Evolutionary conservation across 1,140 invertebrate genomes (phyloP).

Genomic region (Sweltsa coloradensis): DNA sequence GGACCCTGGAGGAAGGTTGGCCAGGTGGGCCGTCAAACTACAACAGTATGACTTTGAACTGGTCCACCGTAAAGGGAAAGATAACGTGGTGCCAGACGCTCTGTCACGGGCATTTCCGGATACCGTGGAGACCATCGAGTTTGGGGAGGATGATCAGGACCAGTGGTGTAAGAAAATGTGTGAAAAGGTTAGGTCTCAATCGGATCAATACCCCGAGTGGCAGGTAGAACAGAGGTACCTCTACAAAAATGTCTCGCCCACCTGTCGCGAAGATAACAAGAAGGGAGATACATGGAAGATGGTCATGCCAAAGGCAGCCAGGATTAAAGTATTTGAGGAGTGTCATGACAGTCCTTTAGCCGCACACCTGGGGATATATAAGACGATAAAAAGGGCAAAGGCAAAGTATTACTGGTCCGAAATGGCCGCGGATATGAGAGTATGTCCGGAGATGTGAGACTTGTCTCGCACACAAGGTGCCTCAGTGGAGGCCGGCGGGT

Average conservation of each 20-base stretch:
- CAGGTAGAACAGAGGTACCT: not conserved
- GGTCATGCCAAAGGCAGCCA: not conserved
- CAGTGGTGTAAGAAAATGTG: constrained; percentile 2
- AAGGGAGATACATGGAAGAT: not conserved
- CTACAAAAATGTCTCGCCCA: constrained; percentile 12
- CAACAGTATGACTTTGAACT: constrained; percentile 27
- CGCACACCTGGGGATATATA: not conserved
- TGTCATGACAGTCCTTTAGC: no score
- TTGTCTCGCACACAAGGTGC: constrained; percentile 23
- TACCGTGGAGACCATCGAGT: not conserved
- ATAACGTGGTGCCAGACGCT: constrained; percentile 25
- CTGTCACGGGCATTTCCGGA: constrained; percentile 21
- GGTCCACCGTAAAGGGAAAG: constrained; percentile 23
- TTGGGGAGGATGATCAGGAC: not conserved
- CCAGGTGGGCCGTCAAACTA: constrained; percentile 24
- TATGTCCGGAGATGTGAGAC: constrained; percentile 19
- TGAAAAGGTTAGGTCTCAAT: not conserved
- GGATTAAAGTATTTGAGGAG: not conserved
- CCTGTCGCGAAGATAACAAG: constrained; percentile 16
- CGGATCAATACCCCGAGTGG: not conserved
- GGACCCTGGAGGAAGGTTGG: constrained; percentile 21
- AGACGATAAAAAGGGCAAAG: no score
- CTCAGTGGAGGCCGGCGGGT: constrained; percentile 20
- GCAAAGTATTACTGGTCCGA: constrained; percentile 23
- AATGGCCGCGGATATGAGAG: constrained; percentile 13